phyloP scores from a whole-genome alignment of 2,797 vertebrate genomes.

The Phoeniculus purpureus region DNA sequence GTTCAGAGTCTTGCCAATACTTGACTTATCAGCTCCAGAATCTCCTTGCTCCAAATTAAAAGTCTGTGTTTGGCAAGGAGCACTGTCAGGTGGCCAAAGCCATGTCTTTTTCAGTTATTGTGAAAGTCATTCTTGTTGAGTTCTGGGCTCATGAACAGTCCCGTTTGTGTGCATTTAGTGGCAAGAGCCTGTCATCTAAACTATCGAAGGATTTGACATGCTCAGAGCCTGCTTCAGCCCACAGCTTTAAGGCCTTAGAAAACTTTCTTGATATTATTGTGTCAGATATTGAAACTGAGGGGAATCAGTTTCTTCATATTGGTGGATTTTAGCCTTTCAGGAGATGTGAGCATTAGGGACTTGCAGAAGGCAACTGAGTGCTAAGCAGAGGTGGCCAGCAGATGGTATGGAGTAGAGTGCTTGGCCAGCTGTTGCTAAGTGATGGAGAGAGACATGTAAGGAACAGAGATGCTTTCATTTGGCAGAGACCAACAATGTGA shows the following conservation, averaged over 20 bases:
- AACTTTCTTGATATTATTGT: not conserved
- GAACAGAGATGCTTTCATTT: not conserved
- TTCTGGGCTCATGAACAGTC: not conserved
- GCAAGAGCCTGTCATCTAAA: not conserved
- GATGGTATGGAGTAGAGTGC: not conserved
- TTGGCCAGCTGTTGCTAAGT: not conserved
- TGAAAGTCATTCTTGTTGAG: not conserved
- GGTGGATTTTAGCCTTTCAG: not conserved
- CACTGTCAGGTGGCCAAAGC: not conserved
- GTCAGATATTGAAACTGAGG: not conserved
- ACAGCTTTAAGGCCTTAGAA: not conserved
- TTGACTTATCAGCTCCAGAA: not conserved
- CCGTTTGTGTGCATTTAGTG: not conserved
- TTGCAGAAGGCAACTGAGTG: not conserved
- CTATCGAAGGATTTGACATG: not conserved
- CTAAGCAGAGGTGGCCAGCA: not conserved
- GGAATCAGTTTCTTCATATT: rapidly evolving
- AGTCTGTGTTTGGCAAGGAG: not conserved
- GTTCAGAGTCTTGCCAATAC: not conserved
- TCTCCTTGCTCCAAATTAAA: not conserved
- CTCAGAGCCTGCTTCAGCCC: not conserved
- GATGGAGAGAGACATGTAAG: not conserved
- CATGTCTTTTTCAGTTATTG: not conserved
- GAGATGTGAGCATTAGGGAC: not conserved
- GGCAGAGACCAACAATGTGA: rapidly evolving